These are phyloP conservation scores for Isoperla grammatica DNA, from an alignment of 2,888 invertebrate species.

Conservation along the genomic window DNA sequence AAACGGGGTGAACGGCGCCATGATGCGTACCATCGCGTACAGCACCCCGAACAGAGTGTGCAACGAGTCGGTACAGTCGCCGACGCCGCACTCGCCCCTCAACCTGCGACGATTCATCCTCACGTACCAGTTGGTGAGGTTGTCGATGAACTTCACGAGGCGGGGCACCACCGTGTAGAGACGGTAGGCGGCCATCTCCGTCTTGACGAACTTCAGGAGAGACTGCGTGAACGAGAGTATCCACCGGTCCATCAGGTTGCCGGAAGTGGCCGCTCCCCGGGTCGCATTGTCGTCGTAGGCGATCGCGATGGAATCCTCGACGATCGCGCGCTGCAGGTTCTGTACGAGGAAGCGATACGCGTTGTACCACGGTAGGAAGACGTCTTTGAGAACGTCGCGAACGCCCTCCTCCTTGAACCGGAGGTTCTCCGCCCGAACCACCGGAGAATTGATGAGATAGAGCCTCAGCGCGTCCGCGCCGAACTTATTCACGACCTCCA, in stretches of 20 bases:
- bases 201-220: slow-evolving; percentile 76
- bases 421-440: slow-evolving; percentile 93
- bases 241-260: slow-evolving; percentile 95
- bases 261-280: slow-evolving; percentile 37
- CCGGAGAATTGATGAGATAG: slow-evolving; percentile 96
- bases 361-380: slow-evolving; percentile 96
- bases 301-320: slow-evolving; percentile 43
- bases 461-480: slow-evolving; percentile 95
- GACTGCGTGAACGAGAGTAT: slow-evolving; percentile 95
- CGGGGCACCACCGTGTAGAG: slow-evolving; percentile 93
- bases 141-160: slow-evolving; percentile 93
- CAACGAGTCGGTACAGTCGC: slow-evolving; percentile 78
- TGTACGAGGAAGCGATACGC: slow-evolving; percentile 91
- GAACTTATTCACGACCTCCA: slow-evolving; percentile 83
- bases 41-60: slow-evolving; percentile 85
- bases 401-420: slow-evolving; percentile 97
- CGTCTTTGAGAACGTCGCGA: slow-evolving; percentile 91
- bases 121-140: slow-evolving; percentile 98
- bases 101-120: slow-evolving; percentile 92
- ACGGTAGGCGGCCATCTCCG: slow-evolving; percentile 92
- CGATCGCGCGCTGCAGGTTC: slow-evolving; percentile 77
- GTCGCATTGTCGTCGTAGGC: slow-evolving; percentile 40
- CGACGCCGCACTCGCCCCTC: slow-evolving; percentile 76
- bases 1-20: slow-evolving; percentile 98
- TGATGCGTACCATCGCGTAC: slow-evolving; percentile 81